Percentiles rank a stretch among this genome's conserved stretches.
Evolutionary conservation across 2,888 invertebrate genomes (phyloP).

Genomic region (Digitonthophagus gazella): DNA sequence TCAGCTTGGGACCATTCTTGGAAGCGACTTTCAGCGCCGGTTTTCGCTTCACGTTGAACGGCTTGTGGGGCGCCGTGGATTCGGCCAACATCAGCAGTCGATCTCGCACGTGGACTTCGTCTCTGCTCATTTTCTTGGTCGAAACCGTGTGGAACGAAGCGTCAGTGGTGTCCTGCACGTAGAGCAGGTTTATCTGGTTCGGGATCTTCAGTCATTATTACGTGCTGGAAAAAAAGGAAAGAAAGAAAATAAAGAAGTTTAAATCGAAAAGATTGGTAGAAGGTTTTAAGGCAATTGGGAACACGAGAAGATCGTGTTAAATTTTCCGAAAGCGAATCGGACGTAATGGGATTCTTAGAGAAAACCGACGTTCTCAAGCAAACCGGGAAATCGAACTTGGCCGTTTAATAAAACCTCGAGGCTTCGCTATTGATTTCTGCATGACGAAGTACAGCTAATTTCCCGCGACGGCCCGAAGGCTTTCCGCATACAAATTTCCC

Average conservation of each 20-base stretch:
- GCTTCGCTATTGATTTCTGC: not conserved
- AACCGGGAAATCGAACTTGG: not conserved
- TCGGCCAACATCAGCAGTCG: conserved; percentile 55
- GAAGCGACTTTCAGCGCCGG: conserved; percentile 43
- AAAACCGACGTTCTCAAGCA: too few relatives aligned
- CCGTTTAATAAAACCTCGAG: not conserved
- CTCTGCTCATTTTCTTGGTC: conserved; percentile 50
- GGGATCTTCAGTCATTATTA: conserved; percentile 27
- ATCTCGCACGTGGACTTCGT: conserved; percentile 54
- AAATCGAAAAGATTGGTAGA: too few relatives aligned
- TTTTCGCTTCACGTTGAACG: conserved; percentile 48
- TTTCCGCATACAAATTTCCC: not conserved
- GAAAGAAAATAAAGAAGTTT: too few relatives aligned
- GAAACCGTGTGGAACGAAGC: not conserved
- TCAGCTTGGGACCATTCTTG: conserved; percentile 43
- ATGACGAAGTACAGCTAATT: not conserved
- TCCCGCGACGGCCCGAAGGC: not conserved
- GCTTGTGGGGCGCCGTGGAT: conserved; percentile 46
- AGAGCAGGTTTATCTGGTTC: conserved; percentile 23
- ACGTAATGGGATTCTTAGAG: not conserved
- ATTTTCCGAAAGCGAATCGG: not conserved
- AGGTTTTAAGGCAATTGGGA: too few relatives aligned
- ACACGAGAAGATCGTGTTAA: not conserved
- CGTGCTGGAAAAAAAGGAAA: not conserved
- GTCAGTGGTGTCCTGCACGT: not conserved